Evolutionary conservation across 2,113 vertebrate species (phyloP).

Genomic region (Phylloscopus whistleri): DNA sequence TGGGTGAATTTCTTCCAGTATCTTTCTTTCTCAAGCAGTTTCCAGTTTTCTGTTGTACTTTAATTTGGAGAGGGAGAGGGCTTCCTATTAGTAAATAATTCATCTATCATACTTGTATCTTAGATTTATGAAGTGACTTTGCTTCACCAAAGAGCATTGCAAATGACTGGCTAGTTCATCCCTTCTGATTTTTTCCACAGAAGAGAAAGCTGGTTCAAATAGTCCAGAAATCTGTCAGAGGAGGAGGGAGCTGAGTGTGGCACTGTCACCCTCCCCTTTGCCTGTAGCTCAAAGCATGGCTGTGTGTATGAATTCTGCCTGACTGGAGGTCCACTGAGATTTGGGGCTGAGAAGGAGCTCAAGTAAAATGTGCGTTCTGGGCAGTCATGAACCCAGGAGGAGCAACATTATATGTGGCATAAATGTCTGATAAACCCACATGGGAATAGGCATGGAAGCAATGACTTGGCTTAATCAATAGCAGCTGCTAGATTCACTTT

Average conservation of each 20-base stretch:
- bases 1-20: not conserved
- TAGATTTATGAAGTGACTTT: conserved; percentile 5
- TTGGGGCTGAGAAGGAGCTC: conserved; percentile 11
- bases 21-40: not conserved
- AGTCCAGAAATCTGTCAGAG: not conserved
- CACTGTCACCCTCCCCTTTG: not conserved
- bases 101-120: not conserved
- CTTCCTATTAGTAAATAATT: conserved; percentile 40
- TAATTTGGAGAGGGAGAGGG: not conserved
- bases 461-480: conserved; percentile 56
- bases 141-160: conserved; percentile 23
- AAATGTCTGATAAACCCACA: conserved; percentile 26
- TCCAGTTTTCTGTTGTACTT: not conserved
- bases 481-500: conserved; percentile 36
- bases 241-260: not conserved
- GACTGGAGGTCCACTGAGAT: not conserved
- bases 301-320: not conserved
- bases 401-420: conserved; percentile 42
- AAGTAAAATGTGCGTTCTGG: conserved; percentile 20
- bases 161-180: conserved; percentile 4
- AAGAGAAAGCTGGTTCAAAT: conserved; percentile 14
- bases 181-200: conserved; percentile 25
- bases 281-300: not conserved
- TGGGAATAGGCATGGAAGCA: conserved; percentile 21
- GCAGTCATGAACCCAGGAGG: not conserved